A percentile compares a stretch with the other conserved stretches of the same genome.
Evolutionary conservation across 2,888 invertebrate species (phyloP).

Genomic region (Hirtodrosophila trivittata): DNA sequence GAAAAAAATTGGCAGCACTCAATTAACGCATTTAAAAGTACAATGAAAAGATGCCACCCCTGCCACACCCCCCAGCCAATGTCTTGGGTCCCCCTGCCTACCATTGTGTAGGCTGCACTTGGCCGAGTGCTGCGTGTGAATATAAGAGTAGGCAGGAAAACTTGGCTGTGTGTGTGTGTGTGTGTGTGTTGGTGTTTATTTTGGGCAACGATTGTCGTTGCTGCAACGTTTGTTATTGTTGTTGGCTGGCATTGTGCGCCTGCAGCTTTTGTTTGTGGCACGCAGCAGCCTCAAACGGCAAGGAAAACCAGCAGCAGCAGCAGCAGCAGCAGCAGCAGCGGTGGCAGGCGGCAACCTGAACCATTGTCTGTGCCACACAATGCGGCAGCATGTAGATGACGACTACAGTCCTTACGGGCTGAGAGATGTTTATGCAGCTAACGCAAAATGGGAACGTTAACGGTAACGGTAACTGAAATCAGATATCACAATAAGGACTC

Average conservation of each 20-base stretch:
- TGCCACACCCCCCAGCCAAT: slow-evolving; percentile 10
- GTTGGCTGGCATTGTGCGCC: slow-evolving; percentile 50
- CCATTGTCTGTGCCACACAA: slow-evolving; percentile 51
- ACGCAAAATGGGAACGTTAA: slow-evolving; percentile 10
- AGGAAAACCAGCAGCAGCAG: slow-evolving; percentile 27
- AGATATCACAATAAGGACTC: background rate
- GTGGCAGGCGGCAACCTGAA: slow-evolving; percentile 25
- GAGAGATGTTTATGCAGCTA: slow-evolving; percentile 19
- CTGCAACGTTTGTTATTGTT: slow-evolving; percentile 15
- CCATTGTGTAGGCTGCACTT: slow-evolving; percentile 45
- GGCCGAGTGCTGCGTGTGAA: slow-evolving; percentile 40
- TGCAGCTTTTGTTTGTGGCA: slow-evolving; percentile 72
- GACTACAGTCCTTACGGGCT: slow-evolving; percentile 23
- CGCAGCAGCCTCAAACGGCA: slow-evolving; percentile 57
- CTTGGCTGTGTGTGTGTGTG: slow-evolving; percentile 14
- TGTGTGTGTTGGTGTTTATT: slow-evolving; percentile 52
- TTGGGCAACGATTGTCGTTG: slow-evolving; percentile 50
- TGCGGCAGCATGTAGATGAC: slow-evolving; percentile 37
- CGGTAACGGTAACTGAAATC: background rate
- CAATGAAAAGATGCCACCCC: too few relatives aligned
- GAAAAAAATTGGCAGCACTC: slow-evolving; percentile 70
- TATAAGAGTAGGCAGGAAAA: too few relatives aligned
- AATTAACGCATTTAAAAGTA: slow-evolving; percentile 76
- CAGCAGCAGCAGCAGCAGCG: slow-evolving; percentile 23
- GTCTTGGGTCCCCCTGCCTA: background rate